phyloP scores from a whole-genome alignment of 2,888 invertebrate genomes.

The Cantharis flavilabris region DNA sequence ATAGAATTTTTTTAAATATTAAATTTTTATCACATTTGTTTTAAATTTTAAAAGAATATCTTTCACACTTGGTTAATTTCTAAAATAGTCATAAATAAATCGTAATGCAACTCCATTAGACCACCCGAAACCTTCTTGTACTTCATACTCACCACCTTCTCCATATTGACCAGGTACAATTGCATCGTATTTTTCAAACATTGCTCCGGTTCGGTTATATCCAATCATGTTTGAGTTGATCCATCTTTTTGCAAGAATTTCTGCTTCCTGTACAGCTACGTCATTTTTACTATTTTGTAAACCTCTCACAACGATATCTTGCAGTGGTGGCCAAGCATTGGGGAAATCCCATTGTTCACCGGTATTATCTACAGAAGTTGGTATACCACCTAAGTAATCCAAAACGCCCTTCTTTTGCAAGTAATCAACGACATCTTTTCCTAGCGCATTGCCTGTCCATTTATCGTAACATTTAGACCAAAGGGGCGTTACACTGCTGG shows the following conservation, averaged over 20 bases:
- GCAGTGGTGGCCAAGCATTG: slow-evolving; percentile 85
- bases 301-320: slow-evolving; percentile 73
- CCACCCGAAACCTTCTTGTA: slow-evolving; percentile 51
- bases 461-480: slow-evolving; percentile 61
- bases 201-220: slow-evolving; percentile 62
- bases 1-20: not conserved
- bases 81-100: slow-evolving; percentile 61
- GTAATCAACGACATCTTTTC: slow-evolving; percentile 60
- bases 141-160: slow-evolving; percentile 73
- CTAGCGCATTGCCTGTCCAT: slow-evolving; percentile 47
- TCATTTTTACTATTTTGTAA: slow-evolving; percentile 63
- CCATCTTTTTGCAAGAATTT: slow-evolving; percentile 71
- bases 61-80: not conserved
- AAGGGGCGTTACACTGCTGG: slow-evolving; percentile 74
- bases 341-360: slow-evolving; percentile 83
- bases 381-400: slow-evolving; percentile 69
- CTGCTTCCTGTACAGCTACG: slow-evolving; percentile 64
- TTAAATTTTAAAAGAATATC: not conserved
- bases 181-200: slow-evolving; percentile 78
- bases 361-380: slow-evolving; percentile 66
- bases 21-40: not conserved
- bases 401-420: slow-evolving; percentile 57
- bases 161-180: slow-evolving; percentile 68
- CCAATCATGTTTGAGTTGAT: slow-evolving; percentile 68
- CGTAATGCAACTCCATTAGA: slow-evolving; percentile 48